Conservation (phyloP, 2,888 invertebrate species). For the Caenorhabditis auriculariae region DNA sequence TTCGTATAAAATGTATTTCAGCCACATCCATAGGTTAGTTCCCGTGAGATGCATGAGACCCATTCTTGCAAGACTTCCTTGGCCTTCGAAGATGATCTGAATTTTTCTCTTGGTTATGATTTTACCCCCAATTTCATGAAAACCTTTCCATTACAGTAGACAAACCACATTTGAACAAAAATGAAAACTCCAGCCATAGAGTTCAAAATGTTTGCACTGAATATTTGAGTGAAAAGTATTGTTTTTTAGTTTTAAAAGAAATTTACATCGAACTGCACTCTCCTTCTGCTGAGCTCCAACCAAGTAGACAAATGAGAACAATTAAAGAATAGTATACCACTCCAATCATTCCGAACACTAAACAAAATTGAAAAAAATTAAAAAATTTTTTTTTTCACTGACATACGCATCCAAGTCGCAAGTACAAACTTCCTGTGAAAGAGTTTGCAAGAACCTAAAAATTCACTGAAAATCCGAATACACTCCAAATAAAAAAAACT, state of each 20-base stretch:
- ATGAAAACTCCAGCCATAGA: constrained; percentile 35
- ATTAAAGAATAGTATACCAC: constrained; percentile 41
- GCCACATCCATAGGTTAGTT: constrained; percentile 51
- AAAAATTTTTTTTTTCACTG: constrained; percentile 2
- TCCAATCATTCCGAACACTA: constrained; percentile 49
- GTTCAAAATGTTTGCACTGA: constrained; percentile 30
- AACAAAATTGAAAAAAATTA: neutral
- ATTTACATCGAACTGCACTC: constrained; percentile 32
- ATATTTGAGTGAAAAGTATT: too few species aligned
- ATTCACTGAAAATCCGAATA: too few species aligned
- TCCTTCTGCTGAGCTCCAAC: constrained; percentile 35
- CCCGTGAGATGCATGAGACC: constrained; percentile 48
- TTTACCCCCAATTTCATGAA: neutral
- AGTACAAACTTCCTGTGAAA: constrained; percentile 49
- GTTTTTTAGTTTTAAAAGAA: neutral
- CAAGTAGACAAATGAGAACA: constrained; percentile 34
- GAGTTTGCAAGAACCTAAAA: constrained; percentile 41
- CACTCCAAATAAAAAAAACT: too few species aligned
- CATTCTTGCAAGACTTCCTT: constrained; percentile 38
- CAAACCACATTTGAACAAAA: constrained; percentile 52
- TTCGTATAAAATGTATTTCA: constrained; percentile 46
- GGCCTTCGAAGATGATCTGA: constrained; percentile 44
- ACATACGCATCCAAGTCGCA: constrained; percentile 48
- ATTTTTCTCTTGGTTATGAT: constrained; percentile 1
- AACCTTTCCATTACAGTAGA: constrained; percentile 51